These are phyloP conservation scores for Etheostoma spectabile DNA, from an alignment of 2,113 vertebrate species.

Conservation along the genomic window DNA sequence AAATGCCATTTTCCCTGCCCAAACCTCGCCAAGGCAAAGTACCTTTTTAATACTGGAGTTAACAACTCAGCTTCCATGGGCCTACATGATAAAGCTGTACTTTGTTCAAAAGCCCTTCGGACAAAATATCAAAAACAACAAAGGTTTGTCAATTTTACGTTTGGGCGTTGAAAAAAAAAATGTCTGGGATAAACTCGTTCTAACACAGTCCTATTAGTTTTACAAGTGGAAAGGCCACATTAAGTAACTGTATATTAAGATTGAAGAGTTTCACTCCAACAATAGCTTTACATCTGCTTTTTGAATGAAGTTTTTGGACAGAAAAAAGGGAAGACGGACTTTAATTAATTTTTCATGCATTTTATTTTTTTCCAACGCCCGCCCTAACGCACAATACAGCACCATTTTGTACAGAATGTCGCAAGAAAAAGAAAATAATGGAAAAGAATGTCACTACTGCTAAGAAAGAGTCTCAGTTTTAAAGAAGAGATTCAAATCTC, in stretches of 20 bases:
- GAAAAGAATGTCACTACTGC: too few relatives aligned
- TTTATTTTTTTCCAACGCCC: too few relatives aligned
- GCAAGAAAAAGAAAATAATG: too few relatives aligned
- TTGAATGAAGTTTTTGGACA: not conserved
- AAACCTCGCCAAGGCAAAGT: not conserved
- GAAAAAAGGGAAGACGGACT: too few relatives aligned
- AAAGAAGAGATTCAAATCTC: conserved; percentile 18
- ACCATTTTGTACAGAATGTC: too few relatives aligned
- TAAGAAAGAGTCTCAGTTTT: too few relatives aligned
- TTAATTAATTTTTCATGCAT: too few relatives aligned
- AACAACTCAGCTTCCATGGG: not conserved
- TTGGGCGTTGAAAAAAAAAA: not conserved
- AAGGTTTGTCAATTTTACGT: not conserved
- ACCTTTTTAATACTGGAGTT: not conserved
- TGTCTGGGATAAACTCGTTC: not conserved
- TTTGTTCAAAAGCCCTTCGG: not conserved
- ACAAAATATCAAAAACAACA: not conserved
- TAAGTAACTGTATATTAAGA: not conserved
- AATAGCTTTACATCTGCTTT: not conserved
- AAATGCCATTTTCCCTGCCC: not conserved
- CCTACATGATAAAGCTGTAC: too few relatives aligned
- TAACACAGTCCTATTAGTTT: too few relatives aligned
- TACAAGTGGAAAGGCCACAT: too few relatives aligned
- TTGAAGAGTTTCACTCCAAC: not conserved
- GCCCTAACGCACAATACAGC: too few relatives aligned